Evolutionary conservation across 2,888 invertebrate genomes (phyloP).

Genomic region (Pinctada fucata): DNA sequence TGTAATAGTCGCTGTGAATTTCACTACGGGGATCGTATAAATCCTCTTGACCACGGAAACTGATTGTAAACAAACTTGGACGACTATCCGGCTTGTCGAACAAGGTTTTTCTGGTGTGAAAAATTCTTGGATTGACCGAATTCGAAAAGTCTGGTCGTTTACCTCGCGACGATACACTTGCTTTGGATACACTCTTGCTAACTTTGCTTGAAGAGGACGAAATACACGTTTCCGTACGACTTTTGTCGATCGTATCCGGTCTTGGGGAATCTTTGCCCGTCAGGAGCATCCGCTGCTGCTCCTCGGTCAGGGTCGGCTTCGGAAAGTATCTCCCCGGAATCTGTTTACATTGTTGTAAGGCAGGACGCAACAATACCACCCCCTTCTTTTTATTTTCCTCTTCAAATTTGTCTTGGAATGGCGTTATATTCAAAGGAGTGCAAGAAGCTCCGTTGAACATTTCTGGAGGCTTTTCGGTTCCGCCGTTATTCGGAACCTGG

Average conservation of each 20-base stretch:
- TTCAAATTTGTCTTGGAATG: constrained; percentile 13
- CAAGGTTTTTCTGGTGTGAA: constrained; percentile 23
- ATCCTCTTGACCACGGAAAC: constrained; percentile 10
- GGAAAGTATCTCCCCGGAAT: constrained; percentile 40
- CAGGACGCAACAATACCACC: constrained; percentile 24
- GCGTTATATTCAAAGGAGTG: constrained; percentile 36
- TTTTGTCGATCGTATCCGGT: constrained; percentile 5
- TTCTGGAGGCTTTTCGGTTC: constrained; percentile 1
- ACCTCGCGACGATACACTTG: neutral
- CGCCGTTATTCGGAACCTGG: constrained; percentile 2
- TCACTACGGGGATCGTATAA: constrained; percentile 1
- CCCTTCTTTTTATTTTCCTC: constrained; percentile 15
- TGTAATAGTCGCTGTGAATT: constrained; percentile 1
- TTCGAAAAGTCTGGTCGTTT: constrained; percentile 9
- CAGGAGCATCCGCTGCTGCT: constrained; percentile 16
- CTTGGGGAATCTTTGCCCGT: neutral
- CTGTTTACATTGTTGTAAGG: constrained; percentile 37
- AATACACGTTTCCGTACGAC: constrained; percentile 11
- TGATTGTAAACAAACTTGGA: constrained; percentile 11
- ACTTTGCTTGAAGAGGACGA: constrained; percentile 4
- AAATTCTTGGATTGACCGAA: constrained; percentile 19
- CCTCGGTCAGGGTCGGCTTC: constrained; percentile 28
- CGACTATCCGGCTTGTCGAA: constrained; percentile 16
- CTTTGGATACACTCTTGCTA: constrained; percentile 7
- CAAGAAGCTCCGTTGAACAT: constrained; percentile 12